Evolutionary conservation across 2,797 vertebrate genomes (phyloP).

Genomic region (Salarias fasciatus): DNA sequence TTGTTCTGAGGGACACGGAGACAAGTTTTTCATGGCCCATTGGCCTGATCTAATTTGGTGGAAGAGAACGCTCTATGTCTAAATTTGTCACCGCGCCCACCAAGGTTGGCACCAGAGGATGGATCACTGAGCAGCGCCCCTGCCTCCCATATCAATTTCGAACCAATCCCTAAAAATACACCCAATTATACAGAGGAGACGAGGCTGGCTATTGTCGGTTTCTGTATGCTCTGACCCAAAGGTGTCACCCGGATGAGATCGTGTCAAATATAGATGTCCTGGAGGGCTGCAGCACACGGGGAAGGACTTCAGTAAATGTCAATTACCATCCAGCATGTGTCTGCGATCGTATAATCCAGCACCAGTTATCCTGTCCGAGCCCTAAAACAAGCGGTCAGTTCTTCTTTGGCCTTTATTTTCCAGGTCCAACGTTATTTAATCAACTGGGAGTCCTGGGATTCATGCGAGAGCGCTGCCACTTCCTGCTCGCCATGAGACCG

Average conservation of each 20-base stretch:
- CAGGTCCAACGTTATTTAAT: constrained; percentile 38
- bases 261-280: constrained; percentile 34
- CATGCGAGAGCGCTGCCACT: constrained; percentile 22
- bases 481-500: constrained; percentile 16
- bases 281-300: background rate
- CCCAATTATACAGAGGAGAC: constrained; percentile 61
- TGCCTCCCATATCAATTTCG: constrained; percentile 73
- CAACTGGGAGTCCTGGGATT: constrained; percentile 27
- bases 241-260: constrained; percentile 38
- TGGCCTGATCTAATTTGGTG: constrained; percentile 77
- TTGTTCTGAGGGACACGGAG: constrained; percentile 70
- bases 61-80: constrained; percentile 71
- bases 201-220: constrained; percentile 37
- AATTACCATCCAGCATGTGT: background rate
- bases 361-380: constrained; percentile 2
- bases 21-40: constrained; percentile 73
- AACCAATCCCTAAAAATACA: constrained; percentile 74
- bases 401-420: constrained; percentile 26
- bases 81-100: constrained; percentile 77
- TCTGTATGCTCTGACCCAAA: constrained; percentile 44
- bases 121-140: constrained; percentile 75
- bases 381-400: constrained; percentile 49
- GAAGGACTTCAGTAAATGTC: constrained; percentile 33
- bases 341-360: constrained; percentile 16
- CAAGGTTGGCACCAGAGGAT: constrained; percentile 71